Evolutionary conservation across 1,140 invertebrate genomes (phyloP).

Genomic region (Leptonema lineaticorne): DNA sequence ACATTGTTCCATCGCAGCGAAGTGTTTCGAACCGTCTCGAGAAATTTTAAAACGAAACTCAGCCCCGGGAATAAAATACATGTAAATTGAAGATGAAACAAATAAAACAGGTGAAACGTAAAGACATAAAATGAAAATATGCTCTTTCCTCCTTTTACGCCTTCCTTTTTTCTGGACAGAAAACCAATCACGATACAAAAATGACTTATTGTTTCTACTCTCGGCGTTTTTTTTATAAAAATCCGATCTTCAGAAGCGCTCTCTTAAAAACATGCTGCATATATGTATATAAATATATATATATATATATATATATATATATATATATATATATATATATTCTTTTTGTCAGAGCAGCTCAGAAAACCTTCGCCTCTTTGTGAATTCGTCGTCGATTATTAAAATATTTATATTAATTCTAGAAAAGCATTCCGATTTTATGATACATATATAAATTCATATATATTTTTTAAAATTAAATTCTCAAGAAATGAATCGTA

Average conservation of each 20-base stretch:
- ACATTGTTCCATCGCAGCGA: not conserved
- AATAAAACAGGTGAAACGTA: constrained; percentile 33
- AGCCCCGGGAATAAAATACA: constrained; percentile 32
- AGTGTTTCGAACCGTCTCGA: constrained; percentile 1
- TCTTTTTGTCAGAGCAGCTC: too few relatives aligned
- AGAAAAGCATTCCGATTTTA: too few relatives aligned
- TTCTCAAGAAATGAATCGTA: too few relatives aligned
- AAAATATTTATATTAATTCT: too few relatives aligned
- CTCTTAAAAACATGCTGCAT: not conserved
- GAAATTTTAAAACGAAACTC: constrained; percentile 32
- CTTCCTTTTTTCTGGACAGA: constrained; percentile 27
- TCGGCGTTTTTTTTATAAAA: constrained; percentile 1
- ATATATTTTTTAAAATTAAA: too few relatives aligned
- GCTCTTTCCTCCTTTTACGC: constrained; percentile 25
- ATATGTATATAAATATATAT: not conserved
- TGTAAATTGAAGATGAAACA: constrained; percentile 30
- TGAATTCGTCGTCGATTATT: too few relatives aligned
- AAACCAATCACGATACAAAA: constrained; percentile 31
- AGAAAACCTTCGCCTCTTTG: too few relatives aligned
- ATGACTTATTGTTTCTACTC: constrained; percentile 28
- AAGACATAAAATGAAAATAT: constrained; percentile 33
- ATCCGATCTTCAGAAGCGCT: not conserved
- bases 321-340: not conserved
- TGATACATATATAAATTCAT: too few relatives aligned
- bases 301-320: not conserved